Evolutionary conservation across 2,888 invertebrate genomes (phyloP), one percentile per base, ranked within the genome.

Genomic region (Hybos culiciformis): DNA sequence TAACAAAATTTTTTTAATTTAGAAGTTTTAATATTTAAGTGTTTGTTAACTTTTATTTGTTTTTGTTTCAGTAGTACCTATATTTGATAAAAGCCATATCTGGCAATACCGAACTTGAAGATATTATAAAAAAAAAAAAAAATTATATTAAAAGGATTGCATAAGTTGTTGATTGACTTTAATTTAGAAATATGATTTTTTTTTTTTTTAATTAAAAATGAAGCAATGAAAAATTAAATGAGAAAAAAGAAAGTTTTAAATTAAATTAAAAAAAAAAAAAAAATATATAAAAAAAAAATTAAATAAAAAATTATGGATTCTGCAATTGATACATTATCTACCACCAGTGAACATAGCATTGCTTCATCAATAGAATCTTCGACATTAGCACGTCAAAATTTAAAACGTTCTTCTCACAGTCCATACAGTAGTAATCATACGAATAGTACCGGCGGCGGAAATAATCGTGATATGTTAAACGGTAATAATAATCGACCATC

Each of bases 311-410:
- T 36, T 12, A 73, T 74, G 73, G 73, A 74, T 61, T 68, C 72
- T 60, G 70, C 68, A 52, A 71, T 72, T 68, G 73, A 73, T 66
- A 70, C 70, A 51, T 67, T 65, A 53, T 66, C 67, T 49, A 63
- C 61, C 46, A 62, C 68, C 56, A 74, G 74, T 67, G 75, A 75
- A 60, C 72, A 71, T 52, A 63, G 63, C 58, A 60, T 57, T 66
- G 70, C 71, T 56, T 73, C 73, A 48, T 70, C 72, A 45, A 52
- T 47, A 36, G 54, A 55, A 41, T 54, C 57, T 47, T 45, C 46
- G 50, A 41, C 40, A 51, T 48, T 17, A 44, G 45, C 41, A 49
- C 45, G 34, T 49, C 46, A 36, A 50, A 46, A 44, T 47, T 50
- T 48, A 31, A 47, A 47, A 26, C 44, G 43, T 37, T 36, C 42